A percentile compares a stretch with the other conserved stretches of the same genome.
These are phyloP conservation scores for Quiscalus mexicanus DNA, from an alignment of 2,113 vertebrate species.

Conservation along the genomic window DNA sequence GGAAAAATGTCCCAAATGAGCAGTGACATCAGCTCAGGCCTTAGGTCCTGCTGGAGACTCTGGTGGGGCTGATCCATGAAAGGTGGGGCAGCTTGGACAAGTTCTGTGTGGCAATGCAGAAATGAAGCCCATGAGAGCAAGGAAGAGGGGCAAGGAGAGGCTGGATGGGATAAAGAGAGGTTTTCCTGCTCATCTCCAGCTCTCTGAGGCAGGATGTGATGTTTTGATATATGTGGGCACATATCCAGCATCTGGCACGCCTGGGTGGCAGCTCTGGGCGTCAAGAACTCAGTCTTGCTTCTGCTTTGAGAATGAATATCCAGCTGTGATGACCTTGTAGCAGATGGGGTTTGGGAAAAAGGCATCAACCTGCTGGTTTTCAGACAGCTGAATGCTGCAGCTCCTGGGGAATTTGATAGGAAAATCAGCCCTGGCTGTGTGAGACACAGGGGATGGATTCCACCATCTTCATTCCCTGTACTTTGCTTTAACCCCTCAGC, in stretches of 20 bases:
- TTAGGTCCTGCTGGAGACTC: not conserved
- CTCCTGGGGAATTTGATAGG: not conserved
- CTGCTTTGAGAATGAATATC: not conserved
- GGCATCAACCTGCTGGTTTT: not conserved
- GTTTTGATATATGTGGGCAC: not conserved
- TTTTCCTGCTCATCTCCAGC: not conserved
- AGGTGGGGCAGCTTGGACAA: fast-evolving
- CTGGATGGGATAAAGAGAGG: not conserved
- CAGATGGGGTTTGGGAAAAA: not conserved
- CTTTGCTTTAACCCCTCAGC: not conserved
- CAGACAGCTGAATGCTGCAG: not conserved
- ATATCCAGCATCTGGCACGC: not conserved
- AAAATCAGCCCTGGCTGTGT: not conserved
- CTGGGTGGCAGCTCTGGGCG: not conserved
- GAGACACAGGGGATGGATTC: not conserved
- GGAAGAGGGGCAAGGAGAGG: not conserved
- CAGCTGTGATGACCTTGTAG: not conserved
- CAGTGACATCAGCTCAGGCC: fast-evolving
- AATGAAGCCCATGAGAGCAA: not conserved
- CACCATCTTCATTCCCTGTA: not conserved
- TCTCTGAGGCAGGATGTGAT: not conserved
- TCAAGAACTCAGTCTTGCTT: not conserved
- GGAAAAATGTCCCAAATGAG: not conserved
- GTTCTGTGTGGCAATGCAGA: not conserved
- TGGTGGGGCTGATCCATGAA: not conserved